Conservation (phyloP, 2,888 invertebrate species). For the Tipula unca region DNA sequence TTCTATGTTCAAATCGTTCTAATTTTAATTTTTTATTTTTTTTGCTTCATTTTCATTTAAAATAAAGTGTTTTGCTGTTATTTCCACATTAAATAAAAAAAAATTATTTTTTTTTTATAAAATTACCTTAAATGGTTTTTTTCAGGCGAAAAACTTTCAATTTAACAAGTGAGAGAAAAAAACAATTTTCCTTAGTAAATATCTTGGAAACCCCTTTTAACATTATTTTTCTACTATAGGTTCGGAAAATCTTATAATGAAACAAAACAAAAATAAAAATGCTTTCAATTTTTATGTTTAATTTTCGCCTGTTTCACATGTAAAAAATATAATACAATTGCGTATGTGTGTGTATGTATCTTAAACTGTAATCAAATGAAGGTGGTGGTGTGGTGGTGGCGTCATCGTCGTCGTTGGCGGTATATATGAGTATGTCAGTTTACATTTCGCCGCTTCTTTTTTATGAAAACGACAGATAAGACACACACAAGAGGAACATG, state of each 20-base stretch:
- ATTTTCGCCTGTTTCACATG: not conserved
- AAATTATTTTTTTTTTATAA: not conserved
- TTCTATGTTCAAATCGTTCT: not conserved
- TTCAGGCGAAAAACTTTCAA: not conserved
- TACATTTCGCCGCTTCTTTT: not conserved
- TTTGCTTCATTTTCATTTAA: not conserved
- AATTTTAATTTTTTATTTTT: not conserved
- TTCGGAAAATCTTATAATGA: not conserved
- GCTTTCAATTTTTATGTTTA: constrained; percentile 14
- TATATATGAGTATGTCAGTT: not conserved
- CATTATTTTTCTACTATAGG: not conserved
- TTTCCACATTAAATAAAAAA: not conserved
- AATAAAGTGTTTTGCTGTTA: not conserved
- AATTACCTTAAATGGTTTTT: not conserved
- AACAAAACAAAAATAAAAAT: not conserved
- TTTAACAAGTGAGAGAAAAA: not conserved
- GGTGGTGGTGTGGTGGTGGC: not conserved
- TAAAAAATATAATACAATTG: not conserved
- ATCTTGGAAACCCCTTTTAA: not conserved
- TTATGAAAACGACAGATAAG: not conserved
- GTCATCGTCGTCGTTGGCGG: not conserved
- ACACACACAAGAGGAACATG: not conserved
- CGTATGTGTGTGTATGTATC: not conserved
- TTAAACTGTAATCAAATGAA: constrained; percentile 1
- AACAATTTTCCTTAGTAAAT: not conserved